Conservation (phyloP, 2,113 vertebrate species). For the Perognathus longimembris region DNA sequence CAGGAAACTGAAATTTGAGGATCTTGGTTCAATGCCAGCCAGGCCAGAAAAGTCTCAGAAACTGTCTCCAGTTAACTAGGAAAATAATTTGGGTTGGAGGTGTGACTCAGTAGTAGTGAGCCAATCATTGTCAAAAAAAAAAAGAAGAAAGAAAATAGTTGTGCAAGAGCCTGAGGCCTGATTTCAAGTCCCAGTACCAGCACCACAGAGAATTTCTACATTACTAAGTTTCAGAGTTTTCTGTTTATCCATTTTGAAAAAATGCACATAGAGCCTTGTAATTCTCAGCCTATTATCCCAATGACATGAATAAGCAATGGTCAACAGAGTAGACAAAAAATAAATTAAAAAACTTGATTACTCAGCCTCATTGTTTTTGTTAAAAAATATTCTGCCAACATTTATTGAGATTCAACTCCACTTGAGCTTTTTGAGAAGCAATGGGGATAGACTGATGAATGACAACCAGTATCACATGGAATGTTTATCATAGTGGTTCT, state of each 20-base stretch:
- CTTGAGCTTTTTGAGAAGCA: background rate
- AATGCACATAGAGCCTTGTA: background rate
- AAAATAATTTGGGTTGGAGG: too few species aligned
- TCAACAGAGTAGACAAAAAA: background rate
- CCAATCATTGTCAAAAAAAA: too few species aligned
- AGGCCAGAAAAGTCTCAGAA: too few species aligned
- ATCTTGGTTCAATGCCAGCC: too few species aligned
- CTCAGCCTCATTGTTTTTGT: background rate
- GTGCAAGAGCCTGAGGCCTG: too few species aligned
- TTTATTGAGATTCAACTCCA: background rate
- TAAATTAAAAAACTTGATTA: background rate
- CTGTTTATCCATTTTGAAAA: background rate
- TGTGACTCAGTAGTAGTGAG: too few species aligned
- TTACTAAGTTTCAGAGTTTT: background rate
- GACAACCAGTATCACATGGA: background rate
- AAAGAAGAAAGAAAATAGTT: too few species aligned
- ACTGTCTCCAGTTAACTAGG: too few species aligned
- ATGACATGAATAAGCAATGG: background rate
- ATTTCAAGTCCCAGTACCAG: too few species aligned
- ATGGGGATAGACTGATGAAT: background rate
- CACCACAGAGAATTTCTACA: background rate
- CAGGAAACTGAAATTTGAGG: too few species aligned
- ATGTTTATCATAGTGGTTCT: background rate
- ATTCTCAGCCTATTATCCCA: constrained; percentile 1
- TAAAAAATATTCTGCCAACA: background rate